These are phyloP conservation scores for Wasmannia auropunctata DNA, from an alignment of 1,140 invertebrate species.

Conservation along the genomic window DNA sequence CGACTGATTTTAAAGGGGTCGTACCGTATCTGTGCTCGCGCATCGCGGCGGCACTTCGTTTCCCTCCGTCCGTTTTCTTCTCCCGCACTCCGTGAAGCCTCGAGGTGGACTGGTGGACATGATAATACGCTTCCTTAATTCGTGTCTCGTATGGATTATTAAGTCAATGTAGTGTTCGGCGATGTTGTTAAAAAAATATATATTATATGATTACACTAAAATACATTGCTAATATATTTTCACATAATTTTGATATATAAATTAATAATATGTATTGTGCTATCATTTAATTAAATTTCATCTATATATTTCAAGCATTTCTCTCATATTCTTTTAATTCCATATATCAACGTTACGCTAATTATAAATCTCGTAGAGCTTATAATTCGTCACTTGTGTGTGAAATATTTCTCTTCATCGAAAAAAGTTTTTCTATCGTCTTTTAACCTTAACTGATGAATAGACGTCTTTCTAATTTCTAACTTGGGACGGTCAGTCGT, in stretches of 20 bases:
- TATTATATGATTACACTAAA: too few relatives aligned
- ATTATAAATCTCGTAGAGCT: too few relatives aligned
- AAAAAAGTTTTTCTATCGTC: neutral
- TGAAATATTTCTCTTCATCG: neutral
- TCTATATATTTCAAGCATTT: neutral
- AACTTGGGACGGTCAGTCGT: neutral
- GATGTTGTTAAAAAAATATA: neutral
- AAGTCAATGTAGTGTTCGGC: neutral
- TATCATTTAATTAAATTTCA: neutral
- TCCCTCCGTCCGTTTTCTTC: constrained; percentile 13
- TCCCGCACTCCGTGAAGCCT: too few relatives aligned
- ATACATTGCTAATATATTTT: neutral
- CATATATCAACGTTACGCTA: neutral
- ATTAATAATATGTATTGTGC: neutral
- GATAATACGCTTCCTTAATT: neutral
- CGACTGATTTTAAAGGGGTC: constrained; percentile 65
- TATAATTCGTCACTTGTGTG: too few relatives aligned
- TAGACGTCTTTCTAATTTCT: neutral
- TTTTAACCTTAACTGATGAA: neutral
- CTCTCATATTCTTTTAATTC: neutral
- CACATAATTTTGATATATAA: neutral
- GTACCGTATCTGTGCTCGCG: constrained; percentile 37
- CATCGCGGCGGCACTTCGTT: constrained; percentile 19
- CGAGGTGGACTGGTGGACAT: neutral
- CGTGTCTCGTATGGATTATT: neutral